These are phyloP conservation scores for Atta colombica DNA, from an alignment of 1,140 invertebrate genomes.

Conservation along the genomic window DNA sequence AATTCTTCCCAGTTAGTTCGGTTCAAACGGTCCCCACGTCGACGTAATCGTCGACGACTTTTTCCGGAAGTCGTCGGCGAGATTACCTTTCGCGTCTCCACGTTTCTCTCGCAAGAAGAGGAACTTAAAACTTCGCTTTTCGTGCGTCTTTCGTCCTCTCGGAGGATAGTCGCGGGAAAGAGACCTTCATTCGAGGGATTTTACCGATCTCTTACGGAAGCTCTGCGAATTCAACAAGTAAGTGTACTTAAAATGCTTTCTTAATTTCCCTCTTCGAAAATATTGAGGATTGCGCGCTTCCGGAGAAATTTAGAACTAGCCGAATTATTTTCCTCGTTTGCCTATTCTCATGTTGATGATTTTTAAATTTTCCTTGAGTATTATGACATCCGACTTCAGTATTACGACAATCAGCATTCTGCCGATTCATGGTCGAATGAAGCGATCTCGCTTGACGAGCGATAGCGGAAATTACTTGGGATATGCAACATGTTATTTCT, in stretches of 20 bases:
- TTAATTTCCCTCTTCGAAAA: no score
- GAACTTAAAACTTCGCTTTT: not conserved
- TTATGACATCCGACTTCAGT: not conserved
- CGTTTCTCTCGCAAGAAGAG: not conserved
- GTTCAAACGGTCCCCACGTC: not conserved
- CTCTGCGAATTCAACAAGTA: slow-evolving; percentile 42
- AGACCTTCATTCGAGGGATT: not conserved
- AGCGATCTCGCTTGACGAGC: not conserved
- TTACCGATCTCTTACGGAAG: not conserved
- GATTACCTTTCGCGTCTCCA: not conserved
- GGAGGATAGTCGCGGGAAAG: not conserved
- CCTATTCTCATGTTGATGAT: not conserved
- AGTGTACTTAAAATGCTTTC: not conserved
- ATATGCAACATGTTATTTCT: not conserved
- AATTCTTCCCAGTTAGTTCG: not conserved
- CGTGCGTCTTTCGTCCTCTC: not conserved
- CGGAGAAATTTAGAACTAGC: not conserved
- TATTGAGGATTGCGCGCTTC: not conserved
- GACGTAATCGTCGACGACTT: not conserved
- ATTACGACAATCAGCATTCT: slow-evolving; percentile 24
- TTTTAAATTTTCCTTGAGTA: not conserved
- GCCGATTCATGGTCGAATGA: slow-evolving; percentile 5
- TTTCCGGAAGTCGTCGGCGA: slow-evolving; percentile 3
- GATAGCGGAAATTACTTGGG: not conserved
- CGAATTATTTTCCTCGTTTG: not conserved